Conservation (phyloP, 2,113 vertebrate species). For the Phoenicopterus ruber region DNA sequence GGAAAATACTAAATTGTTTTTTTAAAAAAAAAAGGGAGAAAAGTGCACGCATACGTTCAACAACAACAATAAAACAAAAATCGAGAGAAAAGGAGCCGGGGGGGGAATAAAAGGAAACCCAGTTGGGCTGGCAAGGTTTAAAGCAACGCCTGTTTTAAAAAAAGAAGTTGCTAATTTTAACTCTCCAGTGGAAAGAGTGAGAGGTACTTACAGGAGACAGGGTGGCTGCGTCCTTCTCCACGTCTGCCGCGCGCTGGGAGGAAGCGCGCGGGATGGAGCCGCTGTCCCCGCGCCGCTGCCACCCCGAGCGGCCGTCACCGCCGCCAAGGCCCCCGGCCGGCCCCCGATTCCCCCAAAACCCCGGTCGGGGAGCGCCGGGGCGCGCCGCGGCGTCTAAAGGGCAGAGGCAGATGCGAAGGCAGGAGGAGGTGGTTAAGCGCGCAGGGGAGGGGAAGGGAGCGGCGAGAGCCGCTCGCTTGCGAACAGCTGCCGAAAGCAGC, state of each 20-base stretch:
- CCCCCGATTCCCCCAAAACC: background rate
- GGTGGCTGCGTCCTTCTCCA: constrained; percentile 31
- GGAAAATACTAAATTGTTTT: too few relatives aligned
- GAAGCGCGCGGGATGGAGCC: background rate
- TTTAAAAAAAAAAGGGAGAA: background rate
- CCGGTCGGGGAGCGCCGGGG: background rate
- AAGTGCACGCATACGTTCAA: background rate
- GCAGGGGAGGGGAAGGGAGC: background rate
- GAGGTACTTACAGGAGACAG: constrained; percentile 51
- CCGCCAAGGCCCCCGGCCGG: background rate
- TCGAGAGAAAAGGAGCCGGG: background rate
- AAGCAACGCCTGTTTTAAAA: constrained; percentile 29
- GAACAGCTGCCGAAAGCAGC: background rate
- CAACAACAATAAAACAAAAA: background rate
- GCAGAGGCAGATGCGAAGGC: constrained; percentile 33
- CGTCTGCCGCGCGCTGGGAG: background rate
- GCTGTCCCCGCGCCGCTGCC: background rate
- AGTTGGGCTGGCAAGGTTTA: constrained; percentile 4
- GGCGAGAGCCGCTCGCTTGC: background rate
- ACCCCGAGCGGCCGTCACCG: background rate
- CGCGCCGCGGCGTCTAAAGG: background rate
- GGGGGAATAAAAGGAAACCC: constrained; percentile 1
- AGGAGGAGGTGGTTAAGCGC: constrained; percentile 14
- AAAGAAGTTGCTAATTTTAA: constrained; percentile 64
- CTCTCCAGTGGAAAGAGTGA: constrained; percentile 64